Evolutionary conservation across 92 coral and sea anemone genomes (phyloP).

Genomic region (Epizoanthus rinbou): DNA sequence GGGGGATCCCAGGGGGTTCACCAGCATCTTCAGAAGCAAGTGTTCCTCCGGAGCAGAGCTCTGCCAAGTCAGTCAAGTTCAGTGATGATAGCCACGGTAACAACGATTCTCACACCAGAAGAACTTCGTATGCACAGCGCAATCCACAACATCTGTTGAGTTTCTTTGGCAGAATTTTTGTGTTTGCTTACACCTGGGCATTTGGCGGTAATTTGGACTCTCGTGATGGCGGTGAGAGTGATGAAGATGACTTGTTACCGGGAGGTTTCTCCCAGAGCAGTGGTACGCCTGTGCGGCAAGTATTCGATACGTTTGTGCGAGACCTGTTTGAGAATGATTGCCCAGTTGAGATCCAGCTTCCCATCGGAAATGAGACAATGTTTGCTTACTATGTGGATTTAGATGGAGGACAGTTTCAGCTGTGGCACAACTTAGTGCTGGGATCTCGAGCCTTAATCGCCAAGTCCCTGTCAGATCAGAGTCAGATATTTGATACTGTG

Average conservation of each 20-base stretch:
- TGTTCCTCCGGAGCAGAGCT: conserved; percentile 51
- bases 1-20: conserved; percentile 51
- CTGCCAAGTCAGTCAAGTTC: conserved; percentile 71
- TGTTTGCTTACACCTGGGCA: conserved; percentile 97
- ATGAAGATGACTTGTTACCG: conserved; percentile 50
- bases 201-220: conserved; percentile 80
- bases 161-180: conserved; percentile 78
- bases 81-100: conserved; percentile 58
- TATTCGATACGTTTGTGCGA: conserved; percentile 78
- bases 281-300: conserved; percentile 45
- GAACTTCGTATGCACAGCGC: conserved; percentile 64
- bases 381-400: conserved; percentile 87
- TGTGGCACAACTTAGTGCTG: conserved; percentile 88
- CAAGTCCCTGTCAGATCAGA: conserved; percentile 84
- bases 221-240: conserved; percentile 52
- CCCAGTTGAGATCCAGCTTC: conserved; percentile 60
- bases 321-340: conserved; percentile 69
- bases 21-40: background rate
- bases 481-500: conserved; percentile 71
- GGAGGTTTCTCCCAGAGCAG: conserved; percentile 6
- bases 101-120: conserved; percentile 41
- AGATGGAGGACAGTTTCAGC: conserved; percentile 85
- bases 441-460: conserved; percentile 85
- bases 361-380: conserved; percentile 75
- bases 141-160: conserved; percentile 62